Evolutionary conservation across 2,797 vertebrate genomes (phyloP), one percentile per base, ranked within the genome.

Genomic region (Orestias chungarensis): DNA sequence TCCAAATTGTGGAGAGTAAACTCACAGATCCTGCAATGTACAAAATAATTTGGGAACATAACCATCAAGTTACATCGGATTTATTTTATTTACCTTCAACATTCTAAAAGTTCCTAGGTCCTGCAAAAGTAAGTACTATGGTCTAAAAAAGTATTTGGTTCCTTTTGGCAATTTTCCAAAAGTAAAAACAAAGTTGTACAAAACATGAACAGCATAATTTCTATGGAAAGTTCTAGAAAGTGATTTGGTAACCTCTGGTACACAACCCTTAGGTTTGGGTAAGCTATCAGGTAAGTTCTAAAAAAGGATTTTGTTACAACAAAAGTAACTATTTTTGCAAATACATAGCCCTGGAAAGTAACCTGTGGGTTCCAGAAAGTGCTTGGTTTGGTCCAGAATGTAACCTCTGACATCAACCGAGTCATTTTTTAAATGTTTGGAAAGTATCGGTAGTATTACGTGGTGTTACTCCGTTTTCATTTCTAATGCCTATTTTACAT

Each of bases 401-500:
- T 52, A 52, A 54, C 25, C 23, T 55, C 29, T 31, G 4, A 55
- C 15, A 20, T 31, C 33, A 9, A 23, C 18, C 33, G 35, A 31
- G 55, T 35, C 33, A 59, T 18, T 20, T n/a, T 35, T 7, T 23
- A 50, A n/a, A 8, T n/a, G 9, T 33, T 11, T 11, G 33, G 2
- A 40, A 40, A 25, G 12, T 8, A n/a, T 62, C 11, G 6, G 20
- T 6, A 6, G 2, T 62, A 15, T 62, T 6, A n/a, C 8, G 23
- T 23, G 42, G 3, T 7, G 23, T 62, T 62, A 42, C 59, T 44
- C 23, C 64, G 68, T 46, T 73, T 72, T 74, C 61, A 61, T 57
- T 76, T 69, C 3, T 70, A 83, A 74, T 66, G 50, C 50, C 74
- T 38, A 64, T 72, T 70, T n/a, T 69, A 61, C 43, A 64, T 73